These are phyloP conservation scores for Quadriops clusia DNA, from an alignment of 2,888 invertebrate genomes.

Conservation along the genomic window DNA sequence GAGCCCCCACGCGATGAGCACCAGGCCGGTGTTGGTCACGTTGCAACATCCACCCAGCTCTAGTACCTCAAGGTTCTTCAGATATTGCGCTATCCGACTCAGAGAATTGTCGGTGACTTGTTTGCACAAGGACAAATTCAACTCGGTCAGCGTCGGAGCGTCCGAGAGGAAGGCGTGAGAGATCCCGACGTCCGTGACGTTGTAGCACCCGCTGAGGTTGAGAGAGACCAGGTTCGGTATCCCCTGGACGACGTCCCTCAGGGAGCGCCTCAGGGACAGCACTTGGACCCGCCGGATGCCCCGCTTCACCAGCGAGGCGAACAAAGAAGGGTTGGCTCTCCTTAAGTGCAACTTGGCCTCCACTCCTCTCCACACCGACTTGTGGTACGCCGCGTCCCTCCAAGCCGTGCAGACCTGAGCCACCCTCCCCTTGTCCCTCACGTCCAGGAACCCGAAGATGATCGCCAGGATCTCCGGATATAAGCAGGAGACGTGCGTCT, in stretches of 20 bases:
- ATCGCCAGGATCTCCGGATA: constrained; percentile 88
- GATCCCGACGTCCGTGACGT: constrained; percentile 77
- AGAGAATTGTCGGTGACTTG: constrained; percentile 88
- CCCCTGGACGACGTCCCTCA: constrained; percentile 75
- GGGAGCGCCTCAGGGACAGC: constrained; percentile 67
- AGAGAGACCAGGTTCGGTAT: constrained; percentile 78
- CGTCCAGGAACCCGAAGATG: constrained; percentile 82
- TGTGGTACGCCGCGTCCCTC: constrained; percentile 86
- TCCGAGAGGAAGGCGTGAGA: constrained; percentile 71
- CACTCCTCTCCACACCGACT: constrained; percentile 88
- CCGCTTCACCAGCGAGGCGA: constrained; percentile 72
- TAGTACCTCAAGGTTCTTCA: constrained; percentile 75
- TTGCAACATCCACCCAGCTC: constrained; percentile 88
- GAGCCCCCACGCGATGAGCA: constrained; percentile 78
- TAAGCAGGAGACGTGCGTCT: constrained; percentile 72
- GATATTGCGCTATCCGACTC: constrained; percentile 69
- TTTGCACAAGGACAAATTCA: constrained; percentile 87
- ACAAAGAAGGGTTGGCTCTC: constrained; percentile 71
- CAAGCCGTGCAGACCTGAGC: constrained; percentile 83
- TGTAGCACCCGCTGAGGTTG: constrained; percentile 87
- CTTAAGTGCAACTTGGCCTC: constrained; percentile 83
- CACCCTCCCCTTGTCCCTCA: constrained; percentile 78
- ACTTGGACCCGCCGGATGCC: constrained; percentile 86
- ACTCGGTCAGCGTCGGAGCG: constrained; percentile 60
- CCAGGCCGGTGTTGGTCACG: constrained; percentile 77